phyloP scores from a whole-genome alignment of 1,140 invertebrate species.

The Dolichoris vasculosae region DNA sequence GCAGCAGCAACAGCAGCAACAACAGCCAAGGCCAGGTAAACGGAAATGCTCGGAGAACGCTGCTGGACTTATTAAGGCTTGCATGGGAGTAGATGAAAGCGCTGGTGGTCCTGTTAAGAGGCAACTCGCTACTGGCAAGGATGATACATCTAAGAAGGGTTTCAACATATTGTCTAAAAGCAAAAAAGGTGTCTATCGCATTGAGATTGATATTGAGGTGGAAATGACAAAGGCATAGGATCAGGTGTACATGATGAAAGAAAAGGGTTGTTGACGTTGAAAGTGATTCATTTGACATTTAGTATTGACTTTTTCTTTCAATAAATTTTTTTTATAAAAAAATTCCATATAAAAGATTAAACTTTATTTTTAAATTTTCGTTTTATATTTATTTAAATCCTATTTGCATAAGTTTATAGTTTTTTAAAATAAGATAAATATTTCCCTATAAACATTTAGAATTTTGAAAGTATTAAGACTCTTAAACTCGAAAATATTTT shows the following conservation, averaged over 20 bases:
- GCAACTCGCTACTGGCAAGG: constrained; percentile 70
- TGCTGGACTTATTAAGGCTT: constrained; percentile 80
- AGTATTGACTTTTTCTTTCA: neutral
- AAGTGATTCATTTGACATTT: neutral
- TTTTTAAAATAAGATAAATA: no score
- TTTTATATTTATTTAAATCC: no score
- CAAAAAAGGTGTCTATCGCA: constrained; percentile 71
- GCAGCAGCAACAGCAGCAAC: constrained; percentile 55
- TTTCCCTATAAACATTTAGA: neutral
- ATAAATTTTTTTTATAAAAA: neutral
- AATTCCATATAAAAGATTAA: no score
- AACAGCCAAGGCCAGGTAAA: constrained; percentile 75
- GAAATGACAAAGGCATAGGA: neutral
- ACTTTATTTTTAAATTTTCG: no score
- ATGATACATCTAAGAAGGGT: constrained; percentile 71
- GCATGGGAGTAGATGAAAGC: constrained; percentile 79
- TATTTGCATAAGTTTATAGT: no score
- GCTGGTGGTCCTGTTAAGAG: constrained; percentile 67
- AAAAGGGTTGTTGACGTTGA: neutral
- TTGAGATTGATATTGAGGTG: constrained; percentile 12
- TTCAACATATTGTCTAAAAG: constrained; percentile 72
- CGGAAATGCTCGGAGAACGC: constrained; percentile 82
- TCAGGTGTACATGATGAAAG: constrained; percentile 17
- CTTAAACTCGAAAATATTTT: neutral
- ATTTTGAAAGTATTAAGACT: neutral